These are phyloP conservation scores for Scaptomyza montana DNA, from an alignment of 1,140 invertebrate species.

Conservation along the genomic window DNA sequence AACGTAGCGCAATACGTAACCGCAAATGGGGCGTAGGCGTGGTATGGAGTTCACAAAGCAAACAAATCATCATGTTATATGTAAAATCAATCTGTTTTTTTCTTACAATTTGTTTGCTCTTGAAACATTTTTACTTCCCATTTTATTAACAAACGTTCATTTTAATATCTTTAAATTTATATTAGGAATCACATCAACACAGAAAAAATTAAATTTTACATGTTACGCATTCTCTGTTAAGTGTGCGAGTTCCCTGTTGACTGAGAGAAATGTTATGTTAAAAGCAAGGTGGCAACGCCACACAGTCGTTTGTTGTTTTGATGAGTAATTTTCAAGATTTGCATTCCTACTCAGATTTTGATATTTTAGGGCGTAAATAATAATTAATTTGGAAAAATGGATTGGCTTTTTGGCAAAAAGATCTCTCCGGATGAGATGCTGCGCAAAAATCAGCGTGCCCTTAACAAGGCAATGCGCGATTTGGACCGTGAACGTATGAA, in stretches of 20 bases:
- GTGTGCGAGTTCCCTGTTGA: constrained; percentile 12
- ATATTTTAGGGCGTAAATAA: constrained; percentile 31
- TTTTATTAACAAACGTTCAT: no score
- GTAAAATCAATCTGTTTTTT: background rate
- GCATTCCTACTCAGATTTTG: constrained; percentile 43
- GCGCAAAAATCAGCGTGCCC: constrained; percentile 97
- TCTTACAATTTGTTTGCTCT: background rate
- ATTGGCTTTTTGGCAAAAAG: constrained; percentile 98
- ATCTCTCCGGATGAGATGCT: constrained; percentile 99
- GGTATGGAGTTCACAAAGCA: constrained; percentile 10
- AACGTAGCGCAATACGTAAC: constrained; percentile 8
- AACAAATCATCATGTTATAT: background rate
- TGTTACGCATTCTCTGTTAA: background rate
- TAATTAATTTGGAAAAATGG: constrained; percentile 86
- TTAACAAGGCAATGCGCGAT: constrained; percentile 99
- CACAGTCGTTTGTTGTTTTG: constrained; percentile 60
- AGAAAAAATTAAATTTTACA: no score
- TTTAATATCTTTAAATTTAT: no score
- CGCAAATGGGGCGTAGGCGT: constrained; percentile 17
- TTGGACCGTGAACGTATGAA: constrained; percentile 96
- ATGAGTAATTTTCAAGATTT: constrained; percentile 69
- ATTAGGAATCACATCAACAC: no score
- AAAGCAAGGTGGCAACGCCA: constrained; percentile 29
- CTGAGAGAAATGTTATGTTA: background rate
- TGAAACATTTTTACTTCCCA: background rate